Evolutionary conservation across 1,140 invertebrate genomes (phyloP).

Genomic region (Carposina sasakii): DNA sequence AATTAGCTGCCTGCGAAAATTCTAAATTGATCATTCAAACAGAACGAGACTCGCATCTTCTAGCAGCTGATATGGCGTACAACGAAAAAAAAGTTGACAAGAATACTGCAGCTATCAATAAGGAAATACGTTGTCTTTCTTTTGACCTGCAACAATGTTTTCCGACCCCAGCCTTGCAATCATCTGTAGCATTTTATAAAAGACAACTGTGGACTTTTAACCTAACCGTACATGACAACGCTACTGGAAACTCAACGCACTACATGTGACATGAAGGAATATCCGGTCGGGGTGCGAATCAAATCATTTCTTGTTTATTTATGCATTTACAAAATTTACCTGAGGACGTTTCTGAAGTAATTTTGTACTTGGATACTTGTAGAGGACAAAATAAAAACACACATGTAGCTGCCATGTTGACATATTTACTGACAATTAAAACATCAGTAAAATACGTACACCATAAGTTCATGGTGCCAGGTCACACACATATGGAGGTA

Average conservation of each 20-base stretch:
- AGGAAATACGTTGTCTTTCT: not conserved
- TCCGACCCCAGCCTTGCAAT: conserved; percentile 6
- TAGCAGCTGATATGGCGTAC: conserved; percentile 5
- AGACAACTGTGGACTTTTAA: conserved; percentile 45
- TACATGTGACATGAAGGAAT: conserved; percentile 51
- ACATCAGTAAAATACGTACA: too few relatives aligned
- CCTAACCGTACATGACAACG: conserved; percentile 46
- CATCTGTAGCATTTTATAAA: conserved; percentile 26
- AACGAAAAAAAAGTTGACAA: conserved; percentile 6
- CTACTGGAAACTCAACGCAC: conserved; percentile 27
- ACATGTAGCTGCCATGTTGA: too few relatives aligned
- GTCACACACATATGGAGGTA: too few relatives aligned
- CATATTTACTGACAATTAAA: too few relatives aligned
- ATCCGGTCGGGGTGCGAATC: conserved; percentile 39
- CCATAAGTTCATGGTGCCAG: too few relatives aligned
- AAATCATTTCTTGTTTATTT: conserved; percentile 40
- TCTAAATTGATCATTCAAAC: too few relatives aligned
- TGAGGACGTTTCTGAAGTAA: not conserved
- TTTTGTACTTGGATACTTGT: too few relatives aligned
- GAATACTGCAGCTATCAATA: not conserved
- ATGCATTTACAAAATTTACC: conserved; percentile 19
- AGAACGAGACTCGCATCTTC: too few relatives aligned
- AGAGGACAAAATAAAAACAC: conserved; percentile 12
- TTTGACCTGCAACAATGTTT: conserved; percentile 13
- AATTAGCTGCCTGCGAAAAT: too few relatives aligned